Conservation (phyloP, 2,113 vertebrate genomes). For the Anarrhichthys ocellatus region DNA sequence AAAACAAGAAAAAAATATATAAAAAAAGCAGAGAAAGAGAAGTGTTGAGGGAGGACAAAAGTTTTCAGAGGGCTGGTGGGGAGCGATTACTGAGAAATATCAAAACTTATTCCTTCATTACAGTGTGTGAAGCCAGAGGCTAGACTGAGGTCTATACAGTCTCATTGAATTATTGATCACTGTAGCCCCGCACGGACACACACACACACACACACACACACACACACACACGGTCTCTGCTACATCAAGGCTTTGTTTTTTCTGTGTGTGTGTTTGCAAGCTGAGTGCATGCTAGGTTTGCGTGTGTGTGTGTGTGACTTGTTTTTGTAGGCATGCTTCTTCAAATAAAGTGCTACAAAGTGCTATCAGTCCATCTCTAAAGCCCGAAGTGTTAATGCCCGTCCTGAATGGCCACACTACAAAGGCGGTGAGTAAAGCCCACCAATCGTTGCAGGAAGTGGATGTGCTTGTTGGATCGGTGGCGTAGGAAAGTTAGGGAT, state of each 20-base stretch:
- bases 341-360: background rate
- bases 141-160: constrained; percentile 29
- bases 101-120: constrained; percentile 41
- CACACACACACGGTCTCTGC: background rate
- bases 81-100: background rate
- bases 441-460: background rate
- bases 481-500: background rate
- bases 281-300: background rate
- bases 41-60: constrained; percentile 9
- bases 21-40: too few relatives aligned
- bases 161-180: constrained; percentile 57
- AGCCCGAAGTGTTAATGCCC: background rate
- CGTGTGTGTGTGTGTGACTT: background rate
- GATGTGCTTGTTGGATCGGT: background rate
- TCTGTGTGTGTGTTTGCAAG: background rate
- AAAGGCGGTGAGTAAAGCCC: background rate
- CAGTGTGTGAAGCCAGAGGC: constrained; percentile 29
- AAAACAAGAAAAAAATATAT: background rate
- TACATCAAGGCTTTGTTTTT: constrained; percentile 17
- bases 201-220: constrained; percentile 9
- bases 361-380: background rate
- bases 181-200: constrained; percentile 17
- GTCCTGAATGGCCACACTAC: background rate
- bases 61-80: background rate
- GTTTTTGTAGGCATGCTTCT: background rate